Evolutionary conservation across 2,113 vertebrate species (phyloP).

Genomic region (Helogale parvula): DNA sequence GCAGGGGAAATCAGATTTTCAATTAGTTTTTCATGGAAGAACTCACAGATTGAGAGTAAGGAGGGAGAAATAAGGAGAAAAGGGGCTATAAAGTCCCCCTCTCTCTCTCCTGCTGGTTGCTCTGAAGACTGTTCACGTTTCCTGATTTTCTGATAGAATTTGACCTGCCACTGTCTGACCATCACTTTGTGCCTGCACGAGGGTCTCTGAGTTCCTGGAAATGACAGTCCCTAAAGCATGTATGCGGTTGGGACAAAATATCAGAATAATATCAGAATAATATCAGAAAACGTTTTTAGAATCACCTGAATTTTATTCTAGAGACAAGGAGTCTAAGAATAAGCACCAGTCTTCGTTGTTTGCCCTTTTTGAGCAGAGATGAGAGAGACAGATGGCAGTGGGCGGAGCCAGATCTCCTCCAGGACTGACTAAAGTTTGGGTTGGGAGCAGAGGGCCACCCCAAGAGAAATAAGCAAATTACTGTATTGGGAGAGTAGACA

Average conservation of each 20-base stretch:
- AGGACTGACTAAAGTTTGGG: background rate
- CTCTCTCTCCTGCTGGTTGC: background rate
- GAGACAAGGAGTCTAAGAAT: background rate
- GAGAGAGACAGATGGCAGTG: background rate
- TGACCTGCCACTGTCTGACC: background rate
- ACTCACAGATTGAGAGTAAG: background rate
- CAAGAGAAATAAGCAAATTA: background rate
- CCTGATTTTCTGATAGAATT: background rate
- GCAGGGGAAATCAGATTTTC: background rate
- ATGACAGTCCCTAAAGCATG: background rate
- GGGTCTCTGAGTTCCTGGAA: background rate
- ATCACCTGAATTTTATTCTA: background rate
- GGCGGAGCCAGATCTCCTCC: background rate
- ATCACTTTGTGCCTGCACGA: background rate
- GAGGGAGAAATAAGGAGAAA: background rate
- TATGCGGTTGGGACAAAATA: background rate
- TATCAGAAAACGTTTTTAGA: background rate
- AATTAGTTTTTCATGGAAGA: background rate
- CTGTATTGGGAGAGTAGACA: background rate
- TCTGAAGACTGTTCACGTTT: background rate
- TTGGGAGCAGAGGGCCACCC: background rate
- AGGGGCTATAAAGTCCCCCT: background rate
- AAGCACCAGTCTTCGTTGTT: background rate
- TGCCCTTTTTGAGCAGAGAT: background rate
- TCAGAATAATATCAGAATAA: background rate